Percentiles rank a stretch among this genome's conserved stretches.
Conservation (phyloP, 2,113 vertebrate species). For the Vulpes ferrilata region DNA sequence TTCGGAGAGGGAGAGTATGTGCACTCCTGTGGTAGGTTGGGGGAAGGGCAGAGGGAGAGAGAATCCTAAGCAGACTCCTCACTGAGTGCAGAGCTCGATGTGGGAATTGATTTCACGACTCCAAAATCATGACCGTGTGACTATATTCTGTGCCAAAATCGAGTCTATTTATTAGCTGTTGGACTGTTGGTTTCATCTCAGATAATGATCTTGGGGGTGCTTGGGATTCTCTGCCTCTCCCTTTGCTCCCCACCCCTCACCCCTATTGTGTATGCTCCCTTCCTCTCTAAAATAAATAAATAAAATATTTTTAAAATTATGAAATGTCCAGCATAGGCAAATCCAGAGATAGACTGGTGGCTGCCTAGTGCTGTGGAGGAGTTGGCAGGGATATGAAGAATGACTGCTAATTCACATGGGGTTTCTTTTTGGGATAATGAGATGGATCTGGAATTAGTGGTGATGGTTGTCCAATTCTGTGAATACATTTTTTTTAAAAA, state of each 20-base stretch:
- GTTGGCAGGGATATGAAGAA: not conserved
- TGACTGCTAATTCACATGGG: not conserved
- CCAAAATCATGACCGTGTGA: not conserved
- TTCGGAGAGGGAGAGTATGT: not conserved
- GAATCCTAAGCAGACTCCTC: not conserved
- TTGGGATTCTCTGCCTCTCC: not conserved
- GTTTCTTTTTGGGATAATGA: not conserved
- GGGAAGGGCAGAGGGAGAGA: not conserved
- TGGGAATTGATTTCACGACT: not conserved
- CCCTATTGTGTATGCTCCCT: not conserved
- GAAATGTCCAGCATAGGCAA: not conserved
- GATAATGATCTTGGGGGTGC: not conserved
- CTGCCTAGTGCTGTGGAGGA: not conserved
- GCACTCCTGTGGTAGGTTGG: fast-evolving
- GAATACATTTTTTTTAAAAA: not conserved
- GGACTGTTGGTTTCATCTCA: not conserved
- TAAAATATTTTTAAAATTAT: not conserved
- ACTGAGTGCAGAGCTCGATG: fast-evolving
- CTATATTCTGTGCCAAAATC: not conserved
- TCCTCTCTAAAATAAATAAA: not conserved
- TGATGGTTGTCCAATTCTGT: not conserved
- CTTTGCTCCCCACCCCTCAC: not conserved
- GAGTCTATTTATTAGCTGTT: not conserved
- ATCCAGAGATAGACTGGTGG: not conserved
- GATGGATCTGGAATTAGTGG: not conserved